These are phyloP conservation scores for Arge pagana DNA, from an alignment of 2,888 invertebrate species.

Conservation along the genomic window DNA sequence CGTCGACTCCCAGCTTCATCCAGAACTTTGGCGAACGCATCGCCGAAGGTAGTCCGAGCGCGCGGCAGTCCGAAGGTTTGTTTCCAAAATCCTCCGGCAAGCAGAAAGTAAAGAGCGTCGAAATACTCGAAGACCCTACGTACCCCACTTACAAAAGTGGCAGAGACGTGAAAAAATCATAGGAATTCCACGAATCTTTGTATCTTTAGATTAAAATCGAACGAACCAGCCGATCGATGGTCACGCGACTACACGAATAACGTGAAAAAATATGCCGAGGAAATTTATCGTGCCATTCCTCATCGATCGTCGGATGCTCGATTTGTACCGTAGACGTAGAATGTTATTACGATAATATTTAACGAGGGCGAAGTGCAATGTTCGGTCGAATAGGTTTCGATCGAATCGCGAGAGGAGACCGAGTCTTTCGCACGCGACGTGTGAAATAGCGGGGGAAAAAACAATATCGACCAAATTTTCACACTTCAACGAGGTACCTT, in stretches of 20 bases:
- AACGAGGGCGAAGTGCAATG: slow-evolving; percentile 35
- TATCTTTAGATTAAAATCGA: no score
- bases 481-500: slow-evolving; percentile 55
- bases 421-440: not conserved
- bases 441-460: no score
- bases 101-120: slow-evolving; percentile 50
- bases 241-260: no score
- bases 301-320: not conserved
- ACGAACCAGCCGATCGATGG: no score
- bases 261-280: no score
- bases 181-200: no score
- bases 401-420: not conserved
- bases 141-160: slow-evolving; percentile 39
- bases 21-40: slow-evolving; percentile 24
- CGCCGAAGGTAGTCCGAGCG: slow-evolving; percentile 1
- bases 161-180: no score
- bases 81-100: slow-evolving; percentile 25
- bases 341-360: slow-evolving; percentile 28
- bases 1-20: slow-evolving; percentile 25
- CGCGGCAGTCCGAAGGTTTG: slow-evolving; percentile 25
- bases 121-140: slow-evolving; percentile 50
- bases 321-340: slow-evolving; percentile 5
- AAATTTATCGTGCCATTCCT: slow-evolving; percentile 1
- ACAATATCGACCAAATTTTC: slow-evolving; percentile 39
- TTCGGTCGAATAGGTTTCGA: not conserved